Percentiles rank a stretch among this genome's conserved stretches.
phyloP scores from a whole-genome alignment of 2,888 invertebrate species.

The Eulithis prunata region DNA sequence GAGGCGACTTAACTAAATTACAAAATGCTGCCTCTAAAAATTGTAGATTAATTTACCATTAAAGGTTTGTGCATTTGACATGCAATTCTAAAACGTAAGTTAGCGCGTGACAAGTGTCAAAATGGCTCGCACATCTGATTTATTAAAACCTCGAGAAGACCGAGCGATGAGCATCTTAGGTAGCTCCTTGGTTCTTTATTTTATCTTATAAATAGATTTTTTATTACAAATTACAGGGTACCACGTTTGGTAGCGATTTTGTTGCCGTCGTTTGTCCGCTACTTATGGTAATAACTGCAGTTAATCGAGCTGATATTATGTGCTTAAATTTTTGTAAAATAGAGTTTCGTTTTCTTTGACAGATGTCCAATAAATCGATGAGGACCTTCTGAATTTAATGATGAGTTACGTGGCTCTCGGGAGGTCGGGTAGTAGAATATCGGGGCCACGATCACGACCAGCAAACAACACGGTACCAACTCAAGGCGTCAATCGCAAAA shows the following conservation, averaged over 20 bases:
- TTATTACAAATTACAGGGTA: constrained; percentile 84
- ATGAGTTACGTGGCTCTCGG: constrained; percentile 69
- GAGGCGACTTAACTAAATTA: constrained; percentile 83
- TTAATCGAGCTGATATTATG: constrained; percentile 58
- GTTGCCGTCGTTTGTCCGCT: constrained; percentile 61
- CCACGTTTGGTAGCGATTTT: constrained; percentile 82
- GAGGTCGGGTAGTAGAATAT: constrained; percentile 70
- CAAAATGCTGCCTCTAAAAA: constrained; percentile 79
- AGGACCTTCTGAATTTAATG: constrained; percentile 62
- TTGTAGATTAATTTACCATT: constrained; percentile 80
- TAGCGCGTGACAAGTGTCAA: constrained; percentile 76
- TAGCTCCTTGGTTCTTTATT: constrained; percentile 80
- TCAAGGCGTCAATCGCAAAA: constrained; percentile 14
- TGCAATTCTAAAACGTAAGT: constrained; percentile 72
- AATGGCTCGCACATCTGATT: constrained; percentile 70
- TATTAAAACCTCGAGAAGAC: constrained; percentile 75
- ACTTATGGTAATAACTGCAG: constrained; percentile 61
- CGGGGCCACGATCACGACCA: constrained; percentile 38
- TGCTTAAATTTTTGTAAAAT: constrained; percentile 64
- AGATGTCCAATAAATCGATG: constrained; percentile 27
- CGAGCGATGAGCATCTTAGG: constrained; percentile 80
- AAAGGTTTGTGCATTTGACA: constrained; percentile 50
- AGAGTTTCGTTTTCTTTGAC: constrained; percentile 67
- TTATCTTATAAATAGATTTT: constrained; percentile 84
- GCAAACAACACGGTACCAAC: background rate